A percentile compares a stretch with the other conserved stretches of the same genome.
These are phyloP conservation scores for Leptopilina boulardi DNA, from an alignment of 1,140 invertebrate species.

Conservation along the genomic window DNA sequence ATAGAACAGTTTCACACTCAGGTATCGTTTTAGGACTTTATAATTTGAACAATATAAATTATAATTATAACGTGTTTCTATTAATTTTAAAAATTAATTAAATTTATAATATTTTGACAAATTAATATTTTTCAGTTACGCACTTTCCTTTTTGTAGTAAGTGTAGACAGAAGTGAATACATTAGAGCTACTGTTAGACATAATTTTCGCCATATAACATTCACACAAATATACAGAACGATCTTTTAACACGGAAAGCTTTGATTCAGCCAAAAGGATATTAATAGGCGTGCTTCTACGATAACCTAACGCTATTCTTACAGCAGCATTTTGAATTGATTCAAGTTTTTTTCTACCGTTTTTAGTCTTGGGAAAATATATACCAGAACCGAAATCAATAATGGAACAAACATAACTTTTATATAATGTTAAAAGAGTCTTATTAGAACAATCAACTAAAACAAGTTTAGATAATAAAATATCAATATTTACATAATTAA, in stretches of 20 bases:
- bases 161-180: too few species aligned
- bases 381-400: neutral
- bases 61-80: too few species aligned
- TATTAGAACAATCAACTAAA: neutral
- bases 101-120: too few species aligned
- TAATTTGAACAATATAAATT: too few species aligned
- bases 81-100: too few species aligned
- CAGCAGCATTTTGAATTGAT: too few species aligned
- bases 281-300: neutral
- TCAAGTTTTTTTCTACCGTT: too few species aligned
- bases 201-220: neutral
- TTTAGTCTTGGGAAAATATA: neutral
- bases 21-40: too few species aligned
- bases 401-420: neutral
- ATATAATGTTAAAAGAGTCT: neutral
- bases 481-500: neutral
- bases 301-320: neutral
- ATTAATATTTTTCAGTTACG: too few species aligned
- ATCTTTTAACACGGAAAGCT: neutral
- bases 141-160: too few species aligned
- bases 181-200: neutral
- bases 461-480: neutral
- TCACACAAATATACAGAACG: neutral
- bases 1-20: too few species aligned
- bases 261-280: neutral